Evolutionary conservation across 2,113 vertebrate genomes (phyloP), one percentile per base, ranked within the genome.

Genomic region (Prionailurus viverrinus): DNA sequence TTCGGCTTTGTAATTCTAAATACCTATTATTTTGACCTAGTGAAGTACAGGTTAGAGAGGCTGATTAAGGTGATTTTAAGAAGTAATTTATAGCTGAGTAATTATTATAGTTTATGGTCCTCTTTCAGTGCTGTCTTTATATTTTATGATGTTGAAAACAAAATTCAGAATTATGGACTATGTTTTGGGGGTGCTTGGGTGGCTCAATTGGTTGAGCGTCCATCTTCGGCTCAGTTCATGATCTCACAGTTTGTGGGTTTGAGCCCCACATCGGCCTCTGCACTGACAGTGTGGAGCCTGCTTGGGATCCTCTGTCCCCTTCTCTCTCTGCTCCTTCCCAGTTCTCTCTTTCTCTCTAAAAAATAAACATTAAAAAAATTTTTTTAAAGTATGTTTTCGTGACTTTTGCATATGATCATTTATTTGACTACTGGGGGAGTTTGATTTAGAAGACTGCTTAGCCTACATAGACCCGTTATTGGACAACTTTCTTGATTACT

Each of bases 61-160:
- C 31, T 82, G 25, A 55, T 41, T 39, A 86, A 39, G 55, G 25
- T 97, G 53, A 53, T 92, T 31, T 58, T 63, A 85, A 45, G 23
- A 81, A 53, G n/a, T 76, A 79, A 95, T 88, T 91, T 97, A 87
- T 87, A 90, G 74, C 39, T 90, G 41, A 89, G 36, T 92, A 94
- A 91, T 91, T 69, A 87, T 61, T 94, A 45, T 74, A 93, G 85
- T 83, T 76, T 74, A 18, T 89, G 41, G 73, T 68, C 41, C 27
- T 83, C 68, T 86, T 90, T 96, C 76, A 91, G 1, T 74, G 63
- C 23, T 88, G 2, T 96, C 11, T 88, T 91, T 81, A 81, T 0
- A 90, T 61, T 14, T 91, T 21, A 65, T 87, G 27, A 88, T 81
- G 51, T 51, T 73, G 58, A 93, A 94, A 88, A 91, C 19, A 85